Percentiles rank a stretch among this genome's conserved stretches.
phyloP scores from a whole-genome alignment of 2,113 vertebrate genomes.

The Fukomys damarensis region DNA sequence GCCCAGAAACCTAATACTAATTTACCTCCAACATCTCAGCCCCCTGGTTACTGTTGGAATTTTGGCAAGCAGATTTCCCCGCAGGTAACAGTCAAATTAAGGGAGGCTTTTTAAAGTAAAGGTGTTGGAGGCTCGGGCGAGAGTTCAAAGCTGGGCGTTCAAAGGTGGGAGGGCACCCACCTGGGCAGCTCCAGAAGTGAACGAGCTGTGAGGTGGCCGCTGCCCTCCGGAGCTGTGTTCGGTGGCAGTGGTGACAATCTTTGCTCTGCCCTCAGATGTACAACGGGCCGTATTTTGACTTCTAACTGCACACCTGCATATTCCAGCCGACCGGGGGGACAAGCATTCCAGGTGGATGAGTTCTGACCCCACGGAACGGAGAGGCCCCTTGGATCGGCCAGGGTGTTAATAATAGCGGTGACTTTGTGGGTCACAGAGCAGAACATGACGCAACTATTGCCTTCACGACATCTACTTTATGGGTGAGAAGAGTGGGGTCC shows the following conservation, averaged over 20 bases:
- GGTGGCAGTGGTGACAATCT: neutral
- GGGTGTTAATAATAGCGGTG: neutral
- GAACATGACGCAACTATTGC: neutral
- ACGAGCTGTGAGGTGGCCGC: neutral
- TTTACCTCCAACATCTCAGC: conserved; percentile 70
- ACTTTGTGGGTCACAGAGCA: neutral
- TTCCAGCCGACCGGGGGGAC: neutral
- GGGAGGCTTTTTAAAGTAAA: conserved; percentile 74
- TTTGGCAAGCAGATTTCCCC: conserved; percentile 76
- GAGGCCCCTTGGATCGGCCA: neutral
- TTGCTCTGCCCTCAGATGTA: conserved; percentile 8
- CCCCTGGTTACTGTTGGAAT: conserved; percentile 75
- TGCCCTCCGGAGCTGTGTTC: neutral
- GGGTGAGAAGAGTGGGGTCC: neutral
- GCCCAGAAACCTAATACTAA: conserved; percentile 79
- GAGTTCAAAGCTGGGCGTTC: conserved; percentile 77
- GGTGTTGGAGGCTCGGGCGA: conserved; percentile 71
- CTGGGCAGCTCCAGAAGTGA: neutral
- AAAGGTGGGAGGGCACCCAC: conserved; percentile 57
- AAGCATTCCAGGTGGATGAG: neutral
- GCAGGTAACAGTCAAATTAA: conserved; percentile 76
- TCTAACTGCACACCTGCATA: neutral
- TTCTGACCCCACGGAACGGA: neutral
- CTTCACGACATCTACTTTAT: neutral
- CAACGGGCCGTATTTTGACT: neutral